phyloP scores from a whole-genome alignment of 2,113 vertebrate species.

The Bolborhynchus lineola region DNA sequence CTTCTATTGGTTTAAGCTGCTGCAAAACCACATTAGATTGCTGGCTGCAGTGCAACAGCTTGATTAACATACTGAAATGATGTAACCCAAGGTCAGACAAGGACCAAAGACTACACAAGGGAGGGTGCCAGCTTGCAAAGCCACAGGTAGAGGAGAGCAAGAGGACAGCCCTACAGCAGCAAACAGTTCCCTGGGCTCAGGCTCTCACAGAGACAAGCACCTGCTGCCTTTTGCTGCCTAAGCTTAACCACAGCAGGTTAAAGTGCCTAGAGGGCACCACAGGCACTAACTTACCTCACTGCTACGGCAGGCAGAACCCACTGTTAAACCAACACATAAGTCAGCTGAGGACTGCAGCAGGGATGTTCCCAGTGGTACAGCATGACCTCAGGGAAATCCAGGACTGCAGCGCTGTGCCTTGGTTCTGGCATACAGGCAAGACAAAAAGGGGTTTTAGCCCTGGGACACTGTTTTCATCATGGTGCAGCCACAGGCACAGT shows the following conservation, averaged over 20 bases:
- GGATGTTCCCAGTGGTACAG: not conserved
- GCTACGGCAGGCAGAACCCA: not conserved
- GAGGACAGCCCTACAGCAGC: not conserved
- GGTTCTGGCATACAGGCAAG: not conserved
- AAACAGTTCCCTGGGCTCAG: not conserved
- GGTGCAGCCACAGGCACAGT: not conserved
- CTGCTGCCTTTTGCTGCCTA: not conserved
- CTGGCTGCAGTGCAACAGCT: not conserved
- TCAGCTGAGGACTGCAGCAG: not conserved
- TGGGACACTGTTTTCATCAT: not conserved
- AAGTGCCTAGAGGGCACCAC: not conserved
- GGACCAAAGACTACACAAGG: not conserved
- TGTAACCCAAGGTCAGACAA: constrained; percentile 18
- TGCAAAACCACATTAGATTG: not conserved
- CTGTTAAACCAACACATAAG: not conserved
- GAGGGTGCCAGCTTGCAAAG: not conserved
- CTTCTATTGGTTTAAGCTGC: not conserved
- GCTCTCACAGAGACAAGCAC: not conserved
- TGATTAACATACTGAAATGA: not conserved
- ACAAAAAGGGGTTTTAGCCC: not conserved
- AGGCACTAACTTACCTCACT: not conserved
- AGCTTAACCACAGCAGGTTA: not conserved
- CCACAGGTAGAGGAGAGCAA: not conserved
- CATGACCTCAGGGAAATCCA: not conserved
- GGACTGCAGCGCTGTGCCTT: not conserved